These are phyloP conservation scores for Myopa testacea DNA, from an alignment of 2,888 invertebrate species.

Conservation along the genomic window DNA sequence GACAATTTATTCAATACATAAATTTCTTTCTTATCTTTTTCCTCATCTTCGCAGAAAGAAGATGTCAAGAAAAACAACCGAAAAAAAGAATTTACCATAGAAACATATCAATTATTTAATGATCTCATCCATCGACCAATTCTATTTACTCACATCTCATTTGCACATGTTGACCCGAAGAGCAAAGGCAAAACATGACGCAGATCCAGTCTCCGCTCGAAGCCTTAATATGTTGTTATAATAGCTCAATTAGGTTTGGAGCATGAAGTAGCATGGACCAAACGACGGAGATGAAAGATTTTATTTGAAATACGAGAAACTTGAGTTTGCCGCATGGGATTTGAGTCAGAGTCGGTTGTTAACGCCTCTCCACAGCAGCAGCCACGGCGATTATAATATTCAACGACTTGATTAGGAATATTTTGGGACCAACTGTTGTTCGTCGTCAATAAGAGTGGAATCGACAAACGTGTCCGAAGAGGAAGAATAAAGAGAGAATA, in stretches of 20 bases:
- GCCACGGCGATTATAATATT: slow-evolving; percentile 15
- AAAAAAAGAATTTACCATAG: background rate
- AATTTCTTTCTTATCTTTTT: background rate
- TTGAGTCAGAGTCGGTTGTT: background rate
- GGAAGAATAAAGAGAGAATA: background rate
- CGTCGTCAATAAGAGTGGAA: background rate
- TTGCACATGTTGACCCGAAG: slow-evolving; percentile 24
- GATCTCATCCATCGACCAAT: slow-evolving; percentile 1
- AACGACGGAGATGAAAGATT: background rate
- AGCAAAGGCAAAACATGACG: background rate
- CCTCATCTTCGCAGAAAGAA: background rate
- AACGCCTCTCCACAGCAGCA: slow-evolving; percentile 10
- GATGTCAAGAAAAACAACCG: background rate
- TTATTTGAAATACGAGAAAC: slow-evolving; percentile 26
- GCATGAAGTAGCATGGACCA: background rate
- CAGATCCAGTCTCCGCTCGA: background rate
- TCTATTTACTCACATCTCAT: background rate
- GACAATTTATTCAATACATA: background rate
- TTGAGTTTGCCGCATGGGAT: slow-evolving; percentile 24
- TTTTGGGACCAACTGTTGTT: slow-evolving; percentile 23
- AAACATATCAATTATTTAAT: background rate
- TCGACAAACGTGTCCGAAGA: background rate
- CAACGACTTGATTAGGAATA: slow-evolving; percentile 30
- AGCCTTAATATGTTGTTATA: slow-evolving; percentile 6
- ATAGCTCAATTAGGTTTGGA: slow-evolving; percentile 26